Percentiles rank a stretch among this genome's conserved stretches.
Evolutionary conservation across 2,888 invertebrate genomes (phyloP).

Genomic region (Drosophila fungiperda): DNA sequence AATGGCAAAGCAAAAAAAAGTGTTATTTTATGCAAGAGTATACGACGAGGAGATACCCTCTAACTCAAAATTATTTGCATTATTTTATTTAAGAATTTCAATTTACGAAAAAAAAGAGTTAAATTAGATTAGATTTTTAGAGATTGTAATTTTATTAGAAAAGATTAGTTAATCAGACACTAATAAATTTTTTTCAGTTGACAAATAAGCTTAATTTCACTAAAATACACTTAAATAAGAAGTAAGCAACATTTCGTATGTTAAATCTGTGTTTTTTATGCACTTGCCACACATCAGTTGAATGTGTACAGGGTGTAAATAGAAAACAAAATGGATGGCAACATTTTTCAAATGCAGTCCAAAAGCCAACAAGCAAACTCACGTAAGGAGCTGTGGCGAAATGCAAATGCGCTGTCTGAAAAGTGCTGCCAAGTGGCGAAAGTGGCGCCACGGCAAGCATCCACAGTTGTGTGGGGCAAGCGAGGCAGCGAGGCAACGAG

Average conservation of each 20-base stretch:
- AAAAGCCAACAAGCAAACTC: conserved; percentile 68
- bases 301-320: background rate
- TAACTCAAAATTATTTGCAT: background rate
- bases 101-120: too few relatives aligned
- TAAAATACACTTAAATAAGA: background rate
- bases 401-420: conserved; percentile 69
- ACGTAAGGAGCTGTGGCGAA: conserved; percentile 43
- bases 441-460: conserved; percentile 21
- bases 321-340: conserved; percentile 14
- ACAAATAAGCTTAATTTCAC: background rate
- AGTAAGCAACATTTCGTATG: background rate
- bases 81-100: background rate
- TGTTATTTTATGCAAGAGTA: background rate
- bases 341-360: conserved; percentile 73
- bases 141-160: too few relatives aligned
- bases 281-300: background rate
- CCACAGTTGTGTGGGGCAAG: background rate
- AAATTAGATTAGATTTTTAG: too few relatives aligned
- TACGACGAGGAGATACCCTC: background rate
- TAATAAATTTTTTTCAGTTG: background rate
- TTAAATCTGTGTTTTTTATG: background rate
- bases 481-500: background rate
- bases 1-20: conserved; percentile 3
- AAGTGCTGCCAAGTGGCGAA: conserved; percentile 67
- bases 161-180: too few relatives aligned